phyloP scores from a whole-genome alignment of 2,113 vertebrate species.

The Apaloderma vittatum region DNA sequence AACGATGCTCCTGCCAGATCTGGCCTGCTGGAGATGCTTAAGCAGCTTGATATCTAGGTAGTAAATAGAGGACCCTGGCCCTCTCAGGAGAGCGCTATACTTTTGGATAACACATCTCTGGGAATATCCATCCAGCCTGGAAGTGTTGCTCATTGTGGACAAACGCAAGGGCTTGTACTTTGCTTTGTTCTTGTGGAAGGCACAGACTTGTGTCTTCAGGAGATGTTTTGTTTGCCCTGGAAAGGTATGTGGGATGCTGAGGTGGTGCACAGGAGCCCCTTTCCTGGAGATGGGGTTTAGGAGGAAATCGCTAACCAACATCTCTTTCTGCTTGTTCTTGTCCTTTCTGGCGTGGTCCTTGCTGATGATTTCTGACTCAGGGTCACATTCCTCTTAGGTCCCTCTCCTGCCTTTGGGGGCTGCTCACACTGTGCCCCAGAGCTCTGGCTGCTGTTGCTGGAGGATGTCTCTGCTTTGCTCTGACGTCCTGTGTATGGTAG shows the following conservation, averaged over 20 bases:
- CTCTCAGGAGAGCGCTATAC: neutral
- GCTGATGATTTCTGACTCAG: neutral
- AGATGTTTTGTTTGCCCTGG: accelerated
- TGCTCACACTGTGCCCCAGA: neutral
- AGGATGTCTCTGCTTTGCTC: neutral
- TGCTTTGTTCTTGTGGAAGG: neutral
- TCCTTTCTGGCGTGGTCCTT: neutral
- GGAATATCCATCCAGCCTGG: neutral
- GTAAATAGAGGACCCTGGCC: neutral
- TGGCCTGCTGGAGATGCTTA: neutral
- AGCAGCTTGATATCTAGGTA: neutral
- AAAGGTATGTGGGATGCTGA: neutral
- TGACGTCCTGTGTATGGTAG: neutral
- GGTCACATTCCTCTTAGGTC: neutral
- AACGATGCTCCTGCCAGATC: neutral
- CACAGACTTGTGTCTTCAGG: neutral
- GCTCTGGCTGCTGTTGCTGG: neutral
- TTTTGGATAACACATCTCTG: neutral
- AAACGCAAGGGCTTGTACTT: neutral
- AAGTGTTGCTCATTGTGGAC: neutral
- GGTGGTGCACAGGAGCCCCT: neutral
- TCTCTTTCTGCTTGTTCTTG: neutral
- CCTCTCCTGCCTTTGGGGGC: neutral
- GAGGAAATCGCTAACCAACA: neutral
- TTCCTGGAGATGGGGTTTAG: neutral